Base-by-base conservation (phyloP, 2,113 vertebrate genomes). In the Casuarius casuarius region DNA sequence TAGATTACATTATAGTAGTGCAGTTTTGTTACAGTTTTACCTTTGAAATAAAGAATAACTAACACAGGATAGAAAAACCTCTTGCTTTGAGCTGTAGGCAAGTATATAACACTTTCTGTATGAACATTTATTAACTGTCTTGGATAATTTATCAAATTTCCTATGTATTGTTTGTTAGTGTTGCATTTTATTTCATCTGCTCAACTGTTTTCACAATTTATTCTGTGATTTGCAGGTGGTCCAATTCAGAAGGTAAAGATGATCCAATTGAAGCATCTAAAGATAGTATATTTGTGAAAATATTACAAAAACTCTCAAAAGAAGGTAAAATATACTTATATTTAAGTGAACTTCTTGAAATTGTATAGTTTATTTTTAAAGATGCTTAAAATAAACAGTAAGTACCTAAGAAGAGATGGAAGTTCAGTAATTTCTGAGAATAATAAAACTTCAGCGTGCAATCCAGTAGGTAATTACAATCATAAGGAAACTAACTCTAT, bases 181-280 rank as follows among this genome's bases (percentile, higher is more conserved):
- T 84, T 89, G 74, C 7, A 11, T 74, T 28, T 84, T 10, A 54
- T 87, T 90, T 87, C 11, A 44, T 61, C 28, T 87, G 2, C 92
- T 44, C 44, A 26, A 14, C 80, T 74, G 28, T 90, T 66, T 31
- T 29, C 15, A 35, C 5, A 59, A 80, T 42, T 74, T 90, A 14
- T 90, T 71, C 59, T 93, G 51, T 94, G 35, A 58, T 73, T 98
- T 98, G 62, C 86, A 99, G 99, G 42, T 99, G 99, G 99, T 98
- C 98, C 22, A 97, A 97, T 68, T 98, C 98, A 8, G 99, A 99
- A 75, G 98, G 98, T 20, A 99, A 95, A 80, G 99, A 99, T 71
- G 99, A 99, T 97, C 99, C 99, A 33, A 98, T 99, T 86, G 99
- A 99, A 96, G 98, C 98, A 22, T 98, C 99, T 82, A 99, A 99